Evolutionary conservation across 2,797 vertebrate genomes (phyloP).

Genomic region (Myoxocephalus aenaeus): DNA sequence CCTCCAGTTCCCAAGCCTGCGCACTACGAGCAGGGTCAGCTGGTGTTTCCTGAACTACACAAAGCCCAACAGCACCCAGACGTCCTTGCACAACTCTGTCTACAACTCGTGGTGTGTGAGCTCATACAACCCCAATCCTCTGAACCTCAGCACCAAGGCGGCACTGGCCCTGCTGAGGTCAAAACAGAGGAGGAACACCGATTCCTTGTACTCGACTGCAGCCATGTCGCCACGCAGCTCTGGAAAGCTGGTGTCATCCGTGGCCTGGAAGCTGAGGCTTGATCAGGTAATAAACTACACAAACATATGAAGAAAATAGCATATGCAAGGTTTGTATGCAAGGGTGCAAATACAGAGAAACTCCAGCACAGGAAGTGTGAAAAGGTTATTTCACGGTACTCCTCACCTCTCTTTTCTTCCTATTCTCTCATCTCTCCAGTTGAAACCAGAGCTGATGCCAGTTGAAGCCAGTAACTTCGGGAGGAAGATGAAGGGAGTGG

Average conservation of each 20-base stretch:
- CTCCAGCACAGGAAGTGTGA: neutral
- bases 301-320: neutral
- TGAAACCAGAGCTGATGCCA: slow-evolving; percentile 94
- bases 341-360: neutral
- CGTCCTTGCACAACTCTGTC: slow-evolving; percentile 89
- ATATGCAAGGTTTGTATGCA: neutral
- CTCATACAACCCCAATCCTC: slow-evolving; percentile 96
- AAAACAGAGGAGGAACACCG: slow-evolving; percentile 89
- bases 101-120: slow-evolving; percentile 96
- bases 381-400: neutral
- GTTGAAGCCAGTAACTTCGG: slow-evolving; percentile 90
- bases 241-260: slow-evolving; percentile 95
- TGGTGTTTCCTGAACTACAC: slow-evolving; percentile 99
- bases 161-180: slow-evolving; percentile 94
- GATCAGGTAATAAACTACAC: slow-evolving; percentile 86
- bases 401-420: neutral
- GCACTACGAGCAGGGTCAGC: slow-evolving; percentile 93
- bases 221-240: slow-evolving; percentile 90
- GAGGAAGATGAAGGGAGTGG: slow-evolving; percentile 93
- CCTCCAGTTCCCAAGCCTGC: slow-evolving; percentile 94
- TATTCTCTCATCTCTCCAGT: slow-evolving; percentile 73
- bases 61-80: slow-evolving; percentile 91
- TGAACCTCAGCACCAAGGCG: slow-evolving; percentile 94
- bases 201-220: slow-evolving; percentile 89
- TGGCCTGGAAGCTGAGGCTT: slow-evolving; percentile 93